Conservation (phyloP, 2,888 invertebrate genomes). For the Dinocampus coccinellae region DNA sequence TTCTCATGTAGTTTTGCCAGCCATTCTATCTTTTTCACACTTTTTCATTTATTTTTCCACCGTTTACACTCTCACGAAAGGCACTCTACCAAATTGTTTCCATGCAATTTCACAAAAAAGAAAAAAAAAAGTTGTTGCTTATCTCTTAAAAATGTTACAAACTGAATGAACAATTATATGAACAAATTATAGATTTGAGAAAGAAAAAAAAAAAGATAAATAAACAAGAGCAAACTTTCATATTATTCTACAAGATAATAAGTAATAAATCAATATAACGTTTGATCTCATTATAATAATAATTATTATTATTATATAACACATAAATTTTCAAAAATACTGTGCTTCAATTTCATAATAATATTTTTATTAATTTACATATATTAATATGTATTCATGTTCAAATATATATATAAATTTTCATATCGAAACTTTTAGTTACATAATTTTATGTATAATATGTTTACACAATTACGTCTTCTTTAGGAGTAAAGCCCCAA, state of each 20-base stretch:
- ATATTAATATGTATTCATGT: not conserved
- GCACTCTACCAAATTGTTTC: constrained; percentile 37
- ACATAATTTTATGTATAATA: not conserved
- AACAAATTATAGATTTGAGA: too few relatives aligned
- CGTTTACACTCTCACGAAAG: constrained; percentile 15
- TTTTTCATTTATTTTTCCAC: not conserved
- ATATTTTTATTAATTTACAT: not conserved
- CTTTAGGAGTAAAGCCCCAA: not conserved
- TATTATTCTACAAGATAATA: constrained; percentile 6
- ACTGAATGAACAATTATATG: constrained; percentile 12
- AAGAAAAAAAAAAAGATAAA: not conserved
- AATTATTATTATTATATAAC: not conserved
- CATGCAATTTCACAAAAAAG: constrained; percentile 6
- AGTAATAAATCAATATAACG: constrained; percentile 1
- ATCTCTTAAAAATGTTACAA: constrained; percentile 5
- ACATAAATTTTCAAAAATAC: not conserved
- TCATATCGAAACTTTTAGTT: not conserved
- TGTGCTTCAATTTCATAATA: not conserved
- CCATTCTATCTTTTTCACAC: not conserved
- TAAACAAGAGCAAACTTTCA: not conserved
- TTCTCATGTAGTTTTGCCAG: not conserved
- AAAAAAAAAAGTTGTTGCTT: not conserved
- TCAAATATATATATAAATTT: not conserved
- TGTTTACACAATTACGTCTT: not conserved
- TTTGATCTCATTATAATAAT: not conserved